Conservation (phyloP, 2,113 vertebrate species). For the Corythornis cristatus region DNA sequence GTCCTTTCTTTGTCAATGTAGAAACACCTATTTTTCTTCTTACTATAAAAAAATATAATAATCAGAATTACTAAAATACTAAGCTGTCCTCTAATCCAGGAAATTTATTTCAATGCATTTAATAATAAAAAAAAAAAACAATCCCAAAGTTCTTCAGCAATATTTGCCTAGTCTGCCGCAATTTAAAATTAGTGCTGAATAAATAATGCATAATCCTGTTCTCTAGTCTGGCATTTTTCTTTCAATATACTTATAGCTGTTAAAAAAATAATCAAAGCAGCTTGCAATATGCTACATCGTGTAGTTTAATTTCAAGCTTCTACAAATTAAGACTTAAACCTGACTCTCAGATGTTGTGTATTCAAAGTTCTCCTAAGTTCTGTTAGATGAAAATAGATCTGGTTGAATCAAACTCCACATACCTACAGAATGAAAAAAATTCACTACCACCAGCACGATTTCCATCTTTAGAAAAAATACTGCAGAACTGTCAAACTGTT, state of each 20-base stretch:
- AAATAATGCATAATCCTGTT: background rate
- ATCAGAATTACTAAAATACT: background rate
- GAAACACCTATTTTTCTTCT: background rate
- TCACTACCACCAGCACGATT: constrained; percentile 23
- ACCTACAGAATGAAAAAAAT: constrained; percentile 44
- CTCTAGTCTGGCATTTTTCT: constrained; percentile 18
- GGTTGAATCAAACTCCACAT: constrained; percentile 20
- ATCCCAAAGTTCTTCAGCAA: background rate
- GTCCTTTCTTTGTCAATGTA: background rate
- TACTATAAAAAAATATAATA: background rate
- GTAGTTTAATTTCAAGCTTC: constrained; percentile 21
- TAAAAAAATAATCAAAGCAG: background rate
- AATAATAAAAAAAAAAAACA: background rate
- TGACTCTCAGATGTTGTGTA: background rate
- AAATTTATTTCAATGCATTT: background rate
- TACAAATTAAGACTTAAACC: constrained; percentile 31
- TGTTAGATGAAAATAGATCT: background rate
- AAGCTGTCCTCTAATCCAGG: background rate
- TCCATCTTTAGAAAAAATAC: constrained; percentile 59
- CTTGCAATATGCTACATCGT: background rate
- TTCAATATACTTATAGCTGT: constrained; percentile 18
- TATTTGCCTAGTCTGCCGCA: background rate
- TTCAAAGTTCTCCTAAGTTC: constrained; percentile 21
- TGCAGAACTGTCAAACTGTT: constrained; percentile 63
- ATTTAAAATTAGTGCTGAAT: constrained; percentile 33